Base-by-base conservation (phyloP, 2,113 vertebrate genomes). In the Beaufortia kweichowensis region DNA sequence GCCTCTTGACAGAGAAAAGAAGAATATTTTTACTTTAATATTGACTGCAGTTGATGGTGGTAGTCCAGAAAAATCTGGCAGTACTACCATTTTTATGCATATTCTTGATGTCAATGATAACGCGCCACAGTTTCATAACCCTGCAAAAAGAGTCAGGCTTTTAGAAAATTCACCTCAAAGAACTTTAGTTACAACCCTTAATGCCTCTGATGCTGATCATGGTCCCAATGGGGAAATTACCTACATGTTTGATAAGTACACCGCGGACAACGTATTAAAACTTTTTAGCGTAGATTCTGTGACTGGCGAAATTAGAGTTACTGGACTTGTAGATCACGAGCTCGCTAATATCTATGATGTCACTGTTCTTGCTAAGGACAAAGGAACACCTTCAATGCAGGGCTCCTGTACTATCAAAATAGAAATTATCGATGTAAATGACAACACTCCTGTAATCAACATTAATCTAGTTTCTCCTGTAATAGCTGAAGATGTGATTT, bases 21-120 rank as follows among this genome's bases (percentile, higher is more conserved):
- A 87, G 64, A 55, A 86, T 23, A 85, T 83, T 28, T 86, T 92
- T 66, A 83, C 74, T 12, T 77, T 94, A 10, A 87, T 84, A 0
- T 82, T 95, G 61, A 92, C 89, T 12, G 93, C 94, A 0, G 35
- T 91, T 50, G 93, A 95, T 21, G 92, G 92, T 2, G 92, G 93
- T 6, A 86, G 79, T 65, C 92, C 91, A 0, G 84, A 87, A 55
- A 91, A 78, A 75, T 92, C 90, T 2, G 91, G 93, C n/a, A 91
- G 92, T 15, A 84, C 87, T 6, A 81, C 81, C 17, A 81, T 95
- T 78, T 85, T 79, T 1, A 81, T 95, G 62, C 86, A 87, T 1
- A 82, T 95, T 43, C 75, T 94, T 79, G 94, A 95, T 78, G 87
- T 92, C 57, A 95, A 94, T 72, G 94, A 95, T 82, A 94, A 95